Percentiles rank a stretch among this genome's conserved stretches.
Evolutionary conservation across 2,797 vertebrate species (phyloP).

Genomic region (Scleropages formosus): DNA sequence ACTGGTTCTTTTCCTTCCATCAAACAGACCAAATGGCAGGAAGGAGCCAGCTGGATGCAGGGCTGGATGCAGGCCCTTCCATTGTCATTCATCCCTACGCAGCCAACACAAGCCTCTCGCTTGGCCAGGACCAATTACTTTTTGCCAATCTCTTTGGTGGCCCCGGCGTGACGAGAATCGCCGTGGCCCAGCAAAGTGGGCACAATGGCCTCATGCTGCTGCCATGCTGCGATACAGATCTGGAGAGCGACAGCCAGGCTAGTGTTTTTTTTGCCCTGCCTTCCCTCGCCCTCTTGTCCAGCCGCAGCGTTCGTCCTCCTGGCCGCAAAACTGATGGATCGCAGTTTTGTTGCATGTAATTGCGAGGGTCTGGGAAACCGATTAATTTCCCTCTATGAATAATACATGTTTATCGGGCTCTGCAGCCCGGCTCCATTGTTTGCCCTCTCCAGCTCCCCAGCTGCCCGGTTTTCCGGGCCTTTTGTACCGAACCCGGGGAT

Average conservation of each 20-base stretch:
- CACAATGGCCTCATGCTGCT: slow-evolving; percentile 68
- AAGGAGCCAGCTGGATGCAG: slow-evolving; percentile 90
- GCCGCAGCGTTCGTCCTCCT: slow-evolving; percentile 56
- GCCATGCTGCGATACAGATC: slow-evolving; percentile 74
- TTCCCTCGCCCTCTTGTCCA: slow-evolving; percentile 57
- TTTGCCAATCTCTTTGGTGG: slow-evolving; percentile 83
- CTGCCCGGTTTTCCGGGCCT: slow-evolving; percentile 44
- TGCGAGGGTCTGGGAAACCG: slow-evolving; percentile 54
- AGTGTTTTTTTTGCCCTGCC: slow-evolving; percentile 65
- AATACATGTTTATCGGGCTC: slow-evolving; percentile 60
- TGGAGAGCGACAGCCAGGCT: slow-evolving; percentile 74
- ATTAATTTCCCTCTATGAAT: slow-evolving; percentile 59
- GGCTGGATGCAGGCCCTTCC: slow-evolving; percentile 88
- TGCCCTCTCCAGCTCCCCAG: slow-evolving; percentile 51
- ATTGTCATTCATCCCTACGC: slow-evolving; percentile 88
- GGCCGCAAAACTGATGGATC: slow-evolving; percentile 65
- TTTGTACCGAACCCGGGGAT: slow-evolving; percentile 40
- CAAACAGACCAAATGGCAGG: slow-evolving; percentile 67
- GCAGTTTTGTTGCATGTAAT: slow-evolving; percentile 69
- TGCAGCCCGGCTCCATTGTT: slow-evolving; percentile 59
- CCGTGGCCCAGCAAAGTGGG: slow-evolving; percentile 73
- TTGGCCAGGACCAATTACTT: slow-evolving; percentile 98
- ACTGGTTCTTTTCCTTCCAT: slow-evolving; percentile 65
- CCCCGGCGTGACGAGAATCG: slow-evolving; percentile 73
- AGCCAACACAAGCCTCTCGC: slow-evolving; percentile 86